A percentile compares a stretch with the other conserved stretches of the same genome.
These are phyloP conservation scores for Semnornis frantzii DNA, from an alignment of 2,113 vertebrate species.

Conservation along the genomic window DNA sequence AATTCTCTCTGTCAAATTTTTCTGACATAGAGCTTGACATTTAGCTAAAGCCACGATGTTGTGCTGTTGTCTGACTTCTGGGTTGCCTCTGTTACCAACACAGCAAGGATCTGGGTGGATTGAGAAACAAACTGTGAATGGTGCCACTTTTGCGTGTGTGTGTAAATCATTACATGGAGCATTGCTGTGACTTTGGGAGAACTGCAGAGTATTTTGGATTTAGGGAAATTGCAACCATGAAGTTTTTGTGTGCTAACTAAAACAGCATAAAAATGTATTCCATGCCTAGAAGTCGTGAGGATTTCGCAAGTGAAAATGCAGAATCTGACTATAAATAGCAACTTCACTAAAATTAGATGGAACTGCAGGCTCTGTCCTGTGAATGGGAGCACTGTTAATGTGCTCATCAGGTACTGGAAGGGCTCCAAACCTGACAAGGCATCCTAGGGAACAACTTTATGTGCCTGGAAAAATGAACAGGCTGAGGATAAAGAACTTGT, in stretches of 20 bases:
- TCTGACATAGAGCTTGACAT: neutral
- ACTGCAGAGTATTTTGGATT: neutral
- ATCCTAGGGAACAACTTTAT: slow-evolving; percentile 24
- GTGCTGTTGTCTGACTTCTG: neutral
- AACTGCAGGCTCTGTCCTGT: slow-evolving; percentile 26
- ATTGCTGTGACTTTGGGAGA: neutral
- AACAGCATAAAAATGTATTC: slow-evolving; percentile 36
- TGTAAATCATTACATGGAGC: neutral
- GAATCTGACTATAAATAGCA: slow-evolving; percentile 53
- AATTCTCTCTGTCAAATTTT: neutral
- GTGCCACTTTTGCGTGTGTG: neutral
- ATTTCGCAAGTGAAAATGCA: neutral
- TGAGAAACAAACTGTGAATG: neutral
- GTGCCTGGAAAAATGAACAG: slow-evolving; percentile 60
- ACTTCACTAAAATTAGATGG: slow-evolving; percentile 60
- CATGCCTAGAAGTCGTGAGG: neutral
- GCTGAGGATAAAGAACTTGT: neutral
- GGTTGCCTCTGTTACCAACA: neutral
- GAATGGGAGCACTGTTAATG: slow-evolving; percentile 69
- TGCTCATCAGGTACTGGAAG: slow-evolving; percentile 67
- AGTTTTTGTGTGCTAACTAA: neutral
- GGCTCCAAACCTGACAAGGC: slow-evolving; percentile 59
- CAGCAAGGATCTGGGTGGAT: neutral
- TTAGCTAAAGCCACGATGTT: neutral
- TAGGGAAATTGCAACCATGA: neutral